A percentile compares a stretch with the other conserved stretches of the same genome.
phyloP scores from a whole-genome alignment of 2,888 invertebrate genomes.

The Drosophila emarginata region DNA sequence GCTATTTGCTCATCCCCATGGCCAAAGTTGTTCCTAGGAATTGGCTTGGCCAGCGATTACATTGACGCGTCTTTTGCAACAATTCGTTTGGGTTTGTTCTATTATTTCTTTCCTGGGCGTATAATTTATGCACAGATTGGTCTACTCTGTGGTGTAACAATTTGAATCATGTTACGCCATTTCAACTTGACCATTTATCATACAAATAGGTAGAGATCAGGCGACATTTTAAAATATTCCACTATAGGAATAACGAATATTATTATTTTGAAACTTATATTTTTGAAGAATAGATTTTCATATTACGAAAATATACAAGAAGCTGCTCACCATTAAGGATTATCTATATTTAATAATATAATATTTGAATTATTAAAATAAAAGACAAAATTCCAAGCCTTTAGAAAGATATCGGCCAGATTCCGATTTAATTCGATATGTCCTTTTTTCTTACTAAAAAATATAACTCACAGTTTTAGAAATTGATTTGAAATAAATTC shows the following conservation, averaged over 20 bases:
- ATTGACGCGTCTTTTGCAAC: conserved; percentile 28
- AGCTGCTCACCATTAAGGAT: too few species aligned
- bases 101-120: conserved; percentile 42
- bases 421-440: too few species aligned
- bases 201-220: not conserved
- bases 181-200: conserved; percentile 1
- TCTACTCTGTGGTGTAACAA: conserved; percentile 21
- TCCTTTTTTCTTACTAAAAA: too few species aligned
- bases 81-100: conserved; percentile 52
- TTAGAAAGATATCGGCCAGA: too few species aligned
- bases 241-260: not conserved
- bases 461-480: too few species aligned
- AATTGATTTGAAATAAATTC: too few species aligned
- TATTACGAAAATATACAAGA: too few species aligned
- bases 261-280: too few species aligned
- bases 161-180: not conserved
- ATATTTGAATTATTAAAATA: too few species aligned
- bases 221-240: not conserved
- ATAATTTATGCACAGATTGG: conserved; percentile 68
- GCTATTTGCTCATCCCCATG: conserved; percentile 58
- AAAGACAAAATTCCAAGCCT: too few species aligned
- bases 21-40: conserved; percentile 47
- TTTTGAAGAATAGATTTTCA: too few species aligned
- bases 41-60: conserved; percentile 59
- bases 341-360: too few species aligned